Conservation (phyloP, 2,888 invertebrate genomes). For the Mythimna ferrago region DNA sequence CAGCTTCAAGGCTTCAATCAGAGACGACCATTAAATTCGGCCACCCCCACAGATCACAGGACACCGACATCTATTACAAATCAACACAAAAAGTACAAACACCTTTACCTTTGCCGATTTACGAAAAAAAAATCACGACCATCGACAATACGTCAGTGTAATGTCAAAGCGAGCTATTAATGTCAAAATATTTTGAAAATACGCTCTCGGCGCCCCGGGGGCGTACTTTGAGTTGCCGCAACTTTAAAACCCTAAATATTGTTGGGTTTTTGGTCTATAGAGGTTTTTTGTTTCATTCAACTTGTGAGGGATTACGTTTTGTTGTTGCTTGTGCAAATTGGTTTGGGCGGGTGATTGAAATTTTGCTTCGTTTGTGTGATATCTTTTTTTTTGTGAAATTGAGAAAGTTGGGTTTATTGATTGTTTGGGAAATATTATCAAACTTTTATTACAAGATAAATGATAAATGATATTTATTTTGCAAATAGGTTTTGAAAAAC, state of each 20-base stretch:
- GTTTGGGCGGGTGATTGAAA: slow-evolving; percentile 15
- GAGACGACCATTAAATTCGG: slow-evolving; percentile 31
- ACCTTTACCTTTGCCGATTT: slow-evolving; percentile 66
- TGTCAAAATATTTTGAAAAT: slow-evolving; percentile 90
- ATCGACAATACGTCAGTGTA: slow-evolving; percentile 81
- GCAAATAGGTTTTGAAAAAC: too few species aligned
- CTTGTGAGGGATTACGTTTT: slow-evolving; percentile 47
- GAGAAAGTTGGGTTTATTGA: not conserved
- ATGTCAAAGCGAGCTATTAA: slow-evolving; percentile 85
- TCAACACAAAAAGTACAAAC: slow-evolving; percentile 49
- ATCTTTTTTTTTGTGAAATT: not conserved
- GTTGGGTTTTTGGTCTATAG: slow-evolving; percentile 56
- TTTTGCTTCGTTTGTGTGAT: not conserved
- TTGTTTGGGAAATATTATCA: not conserved
- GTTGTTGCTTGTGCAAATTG: slow-evolving; percentile 60
- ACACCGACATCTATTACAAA: slow-evolving; percentile 59
- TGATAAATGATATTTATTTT: too few species aligned
- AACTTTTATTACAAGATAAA: not conserved
- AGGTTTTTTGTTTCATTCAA: slow-evolving; percentile 53
- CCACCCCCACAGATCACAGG: slow-evolving; percentile 59
- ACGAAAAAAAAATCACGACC: slow-evolving; percentile 66
- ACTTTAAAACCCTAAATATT: slow-evolving; percentile 52
- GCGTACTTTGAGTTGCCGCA: slow-evolving; percentile 80
- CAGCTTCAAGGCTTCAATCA: slow-evolving; percentile 2
- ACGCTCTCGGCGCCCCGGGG: slow-evolving; percentile 82